Evolutionary conservation across 2,113 vertebrate species (phyloP), one percentile per base, ranked within the genome.

Genomic region (Carollia perspicillata): DNA sequence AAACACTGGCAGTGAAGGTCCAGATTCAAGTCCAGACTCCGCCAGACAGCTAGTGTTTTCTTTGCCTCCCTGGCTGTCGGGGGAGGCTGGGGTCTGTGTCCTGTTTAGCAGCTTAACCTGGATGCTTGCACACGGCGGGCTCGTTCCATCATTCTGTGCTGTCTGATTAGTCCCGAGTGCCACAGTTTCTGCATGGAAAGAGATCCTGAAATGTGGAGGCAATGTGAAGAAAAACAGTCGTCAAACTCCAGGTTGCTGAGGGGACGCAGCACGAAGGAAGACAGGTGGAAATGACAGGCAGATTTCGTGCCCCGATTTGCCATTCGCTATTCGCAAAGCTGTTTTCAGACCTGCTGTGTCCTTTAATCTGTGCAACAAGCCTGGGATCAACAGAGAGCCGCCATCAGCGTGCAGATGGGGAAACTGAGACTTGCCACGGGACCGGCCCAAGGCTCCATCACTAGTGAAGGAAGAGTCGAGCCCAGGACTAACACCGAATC

Each of bases 71-170:
- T 68, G 66, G 33, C 58, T 37, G n/a, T 92, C 5, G 23, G n/a
- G 9, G 55, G 12, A 7, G 20, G 3, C 40, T n/a, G 47, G 22
- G 20, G 26, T 8, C 0, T 28, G 23, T 3, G 5, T 42, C 20
- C 51, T 17, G 2, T 3, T 68, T 12, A 17, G 55, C 13, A 81
- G 47, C 2, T 30, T 28, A 4, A 23, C 11, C 30, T 0, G 37
- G 44, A 18, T 0, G 1, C 66, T 53, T 77, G 33, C 37, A 2
- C 11, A 0, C 1, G 63, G 23, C 5, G 0, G 68, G 3, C 26
- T 80, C 11, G 53, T 42, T 26, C 26, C 68, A 22, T 44, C 0
- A 1, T n/a, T 63, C 42, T 1, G 0, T 22, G 72, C 60, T 8
- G 23, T 79, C 55, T 20, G 69, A 69, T 65, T 11, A 28, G 72